Conservation (phyloP, 1,140 invertebrate species). For the Mactra quadrangularis region DNA sequence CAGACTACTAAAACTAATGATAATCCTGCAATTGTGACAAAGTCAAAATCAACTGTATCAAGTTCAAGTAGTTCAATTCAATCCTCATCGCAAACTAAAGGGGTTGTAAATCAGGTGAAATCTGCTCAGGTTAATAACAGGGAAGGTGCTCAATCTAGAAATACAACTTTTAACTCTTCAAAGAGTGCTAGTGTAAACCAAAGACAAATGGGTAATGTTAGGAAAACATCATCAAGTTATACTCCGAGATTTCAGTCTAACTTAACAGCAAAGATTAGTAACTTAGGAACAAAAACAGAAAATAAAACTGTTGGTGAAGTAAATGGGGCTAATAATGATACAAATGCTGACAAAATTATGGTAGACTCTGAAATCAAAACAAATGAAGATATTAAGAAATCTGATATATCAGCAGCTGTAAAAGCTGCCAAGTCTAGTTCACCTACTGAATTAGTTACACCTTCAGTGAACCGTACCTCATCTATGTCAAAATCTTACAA, state of each 20-base stretch:
- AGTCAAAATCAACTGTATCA: neutral
- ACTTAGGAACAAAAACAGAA: neutral
- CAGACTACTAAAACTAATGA: too few relatives aligned
- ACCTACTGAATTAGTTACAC: slow-evolving; percentile 34
- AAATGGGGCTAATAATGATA: slow-evolving; percentile 17
- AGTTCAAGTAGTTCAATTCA: neutral
- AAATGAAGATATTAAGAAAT: neutral
- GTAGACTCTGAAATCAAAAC: slow-evolving; percentile 4
- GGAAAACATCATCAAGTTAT: slow-evolving; percentile 35
- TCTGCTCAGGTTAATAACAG: slow-evolving; percentile 4
- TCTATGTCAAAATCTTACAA: slow-evolving; percentile 60
- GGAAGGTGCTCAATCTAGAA: slow-evolving; percentile 39
- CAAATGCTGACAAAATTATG: neutral
- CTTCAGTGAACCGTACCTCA: slow-evolving; percentile 20
- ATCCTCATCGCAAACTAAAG: neutral
- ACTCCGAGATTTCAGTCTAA: slow-evolving; percentile 17
- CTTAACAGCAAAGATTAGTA: neutral
- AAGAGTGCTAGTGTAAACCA: slow-evolving; percentile 24
- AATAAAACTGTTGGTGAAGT: slow-evolving; percentile 10
- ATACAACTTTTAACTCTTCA: slow-evolving; percentile 26
- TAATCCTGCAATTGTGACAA: too few relatives aligned
- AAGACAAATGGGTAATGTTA: slow-evolving; percentile 34
- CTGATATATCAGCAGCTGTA: neutral
- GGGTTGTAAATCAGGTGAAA: neutral
- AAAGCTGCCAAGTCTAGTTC: slow-evolving; percentile 20